phyloP scores from a whole-genome alignment of 64 coral and sea anemone species.

The Montipora foliosa region DNA sequence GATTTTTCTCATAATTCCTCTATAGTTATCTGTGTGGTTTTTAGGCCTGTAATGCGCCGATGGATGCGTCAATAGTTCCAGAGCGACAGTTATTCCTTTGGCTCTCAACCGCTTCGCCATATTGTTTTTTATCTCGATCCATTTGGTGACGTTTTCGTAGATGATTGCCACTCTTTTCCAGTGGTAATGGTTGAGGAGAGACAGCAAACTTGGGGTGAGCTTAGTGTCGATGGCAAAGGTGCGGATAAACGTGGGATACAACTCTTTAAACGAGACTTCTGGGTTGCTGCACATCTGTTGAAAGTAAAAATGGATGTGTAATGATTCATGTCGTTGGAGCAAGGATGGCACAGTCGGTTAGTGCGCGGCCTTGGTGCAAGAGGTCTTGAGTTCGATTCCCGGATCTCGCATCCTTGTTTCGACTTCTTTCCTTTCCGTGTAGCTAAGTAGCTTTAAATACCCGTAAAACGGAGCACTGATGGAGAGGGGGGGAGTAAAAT shows the following conservation, averaged over 20 bases:
- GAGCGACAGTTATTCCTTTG: slow-evolving; percentile 77
- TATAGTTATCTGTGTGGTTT: slow-evolving; percentile 68
- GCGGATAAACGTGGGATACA: slow-evolving; percentile 87
- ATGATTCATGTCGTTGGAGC: no score
- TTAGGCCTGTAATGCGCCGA: slow-evolving; percentile 63
- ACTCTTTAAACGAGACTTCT: slow-evolving; percentile 81
- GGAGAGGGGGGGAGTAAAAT: no score
- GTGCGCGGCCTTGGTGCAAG: no score
- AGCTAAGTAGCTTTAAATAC: no score
- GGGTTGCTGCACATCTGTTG: slow-evolving; percentile 90
- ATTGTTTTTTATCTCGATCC: slow-evolving; percentile 91
- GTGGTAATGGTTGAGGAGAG: slow-evolving; percentile 79
- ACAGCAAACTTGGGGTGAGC: slow-evolving; percentile 76
- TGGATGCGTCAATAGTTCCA: slow-evolving; percentile 61
- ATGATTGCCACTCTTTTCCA: slow-evolving; percentile 90
- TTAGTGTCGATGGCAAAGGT: slow-evolving; percentile 88
- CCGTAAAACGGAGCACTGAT: no score
- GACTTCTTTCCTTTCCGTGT: no score
- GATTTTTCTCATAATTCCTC: slow-evolving; percentile 54
- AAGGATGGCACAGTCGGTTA: no score
- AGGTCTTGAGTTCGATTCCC: no score
- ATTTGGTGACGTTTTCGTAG: slow-evolving; percentile 95
- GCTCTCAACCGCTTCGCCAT: slow-evolving; percentile 70
- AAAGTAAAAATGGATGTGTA: not conserved
- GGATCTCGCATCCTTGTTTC: no score